Evolutionary conservation across 2,113 vertebrate species (phyloP).

Genomic region (Ochotona curzoniae): DNA sequence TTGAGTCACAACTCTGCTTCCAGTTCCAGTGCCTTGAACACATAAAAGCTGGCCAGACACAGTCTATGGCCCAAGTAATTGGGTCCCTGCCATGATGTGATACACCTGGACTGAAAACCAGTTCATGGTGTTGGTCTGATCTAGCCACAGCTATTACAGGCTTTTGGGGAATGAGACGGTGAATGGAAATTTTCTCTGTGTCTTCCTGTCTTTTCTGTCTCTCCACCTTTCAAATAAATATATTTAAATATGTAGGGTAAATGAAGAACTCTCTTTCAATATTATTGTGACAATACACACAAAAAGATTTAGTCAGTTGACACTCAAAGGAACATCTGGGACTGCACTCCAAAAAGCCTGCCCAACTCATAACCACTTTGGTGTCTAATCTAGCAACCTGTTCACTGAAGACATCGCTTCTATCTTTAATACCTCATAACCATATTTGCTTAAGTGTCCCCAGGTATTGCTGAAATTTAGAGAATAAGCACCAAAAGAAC

Average conservation of each 20-base stretch:
- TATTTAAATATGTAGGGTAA: neutral
- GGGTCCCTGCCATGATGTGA: too few relatives aligned
- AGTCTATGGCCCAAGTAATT: too few relatives aligned
- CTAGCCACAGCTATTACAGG: too few relatives aligned
- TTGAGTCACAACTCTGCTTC: too few relatives aligned
- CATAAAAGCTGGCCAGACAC: too few relatives aligned
- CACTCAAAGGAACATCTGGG: neutral
- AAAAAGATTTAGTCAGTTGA: neutral
- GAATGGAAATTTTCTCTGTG: too few relatives aligned
- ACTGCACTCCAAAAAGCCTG: neutral
- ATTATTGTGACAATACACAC: neutral
- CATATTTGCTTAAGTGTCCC: neutral
- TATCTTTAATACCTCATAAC: neutral
- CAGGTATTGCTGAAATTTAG: conserved; percentile 26
- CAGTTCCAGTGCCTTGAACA: too few relatives aligned
- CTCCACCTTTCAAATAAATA: too few relatives aligned
- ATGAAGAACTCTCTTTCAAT: neutral
- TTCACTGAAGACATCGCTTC: neutral
- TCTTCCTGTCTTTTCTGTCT: too few relatives aligned
- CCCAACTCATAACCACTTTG: neutral
- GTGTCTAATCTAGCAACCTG: neutral
- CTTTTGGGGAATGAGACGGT: too few relatives aligned
- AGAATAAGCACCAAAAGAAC: neutral
- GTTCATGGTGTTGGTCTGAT: too few relatives aligned
- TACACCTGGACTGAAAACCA: too few relatives aligned